phyloP scores from a whole-genome alignment of 92 coral and sea anemone species.

The Nematostella vectensis region DNA sequence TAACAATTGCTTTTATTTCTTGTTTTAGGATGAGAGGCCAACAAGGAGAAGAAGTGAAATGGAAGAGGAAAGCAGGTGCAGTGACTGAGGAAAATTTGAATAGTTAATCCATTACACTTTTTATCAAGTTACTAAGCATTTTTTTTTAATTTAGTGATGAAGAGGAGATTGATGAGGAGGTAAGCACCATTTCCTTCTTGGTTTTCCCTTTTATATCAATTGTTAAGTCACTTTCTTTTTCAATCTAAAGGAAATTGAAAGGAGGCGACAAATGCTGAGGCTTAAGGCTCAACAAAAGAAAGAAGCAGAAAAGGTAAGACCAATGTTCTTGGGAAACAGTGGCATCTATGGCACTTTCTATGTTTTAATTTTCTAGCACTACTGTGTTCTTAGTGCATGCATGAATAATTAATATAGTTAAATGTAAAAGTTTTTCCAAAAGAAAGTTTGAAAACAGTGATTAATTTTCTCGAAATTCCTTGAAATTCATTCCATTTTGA shows the following conservation, averaged over 20 bases:
- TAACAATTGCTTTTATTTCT: neutral
- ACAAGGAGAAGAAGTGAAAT: constrained; percentile 45
- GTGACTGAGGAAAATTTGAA: neutral
- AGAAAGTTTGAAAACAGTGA: too few relatives aligned
- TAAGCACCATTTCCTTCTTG: constrained; percentile 1
- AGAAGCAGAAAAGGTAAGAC: constrained; percentile 55
- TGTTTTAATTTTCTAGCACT: too few relatives aligned
- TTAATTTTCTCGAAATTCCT: too few relatives aligned
- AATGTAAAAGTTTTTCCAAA: too few relatives aligned
- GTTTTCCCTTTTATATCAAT: neutral
- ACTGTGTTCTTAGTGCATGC: too few relatives aligned
- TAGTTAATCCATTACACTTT: neutral
- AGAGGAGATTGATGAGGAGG: constrained; percentile 94
- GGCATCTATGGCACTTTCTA: too few relatives aligned
- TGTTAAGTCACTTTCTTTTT: neutral
- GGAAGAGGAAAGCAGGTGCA: constrained; percentile 92
- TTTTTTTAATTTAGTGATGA: constrained; percentile 47
- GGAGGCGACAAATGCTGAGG: constrained; percentile 69
- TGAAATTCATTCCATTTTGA: too few relatives aligned
- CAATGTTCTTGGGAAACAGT: too few relatives aligned
- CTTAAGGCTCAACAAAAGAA: constrained; percentile 64
- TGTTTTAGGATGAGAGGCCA: constrained; percentile 49
- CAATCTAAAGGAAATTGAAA: constrained; percentile 62
- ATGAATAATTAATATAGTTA: too few relatives aligned
- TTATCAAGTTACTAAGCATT: neutral